A percentile compares a stretch with the other conserved stretches of the same genome.
Conservation (phyloP, 64 coral and sea anemone species). For the Hydrozoanthus tunicans region DNA sequence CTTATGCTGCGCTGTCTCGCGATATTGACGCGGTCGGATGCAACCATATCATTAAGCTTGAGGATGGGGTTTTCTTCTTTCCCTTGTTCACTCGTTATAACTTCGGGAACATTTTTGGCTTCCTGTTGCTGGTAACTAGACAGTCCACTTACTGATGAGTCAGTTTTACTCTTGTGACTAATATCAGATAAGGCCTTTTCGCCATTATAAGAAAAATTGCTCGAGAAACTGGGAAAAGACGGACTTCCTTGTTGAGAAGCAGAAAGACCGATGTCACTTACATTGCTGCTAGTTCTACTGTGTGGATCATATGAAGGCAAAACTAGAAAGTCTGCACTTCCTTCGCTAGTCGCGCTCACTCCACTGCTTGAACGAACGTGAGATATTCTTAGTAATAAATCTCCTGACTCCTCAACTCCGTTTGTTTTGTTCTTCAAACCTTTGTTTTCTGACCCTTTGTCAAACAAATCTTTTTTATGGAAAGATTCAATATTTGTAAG, state of each 20-base stretch:
- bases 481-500: background rate
- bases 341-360: constrained; percentile 2
- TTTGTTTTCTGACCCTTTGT: background rate
- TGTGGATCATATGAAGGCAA: constrained; percentile 5
- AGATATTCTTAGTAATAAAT: background rate
- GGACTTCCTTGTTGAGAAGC: constrained; percentile 22
- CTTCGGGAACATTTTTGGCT: background rate
- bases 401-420: background rate
- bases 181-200: constrained; percentile 4
- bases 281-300: constrained; percentile 24
- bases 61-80: background rate
- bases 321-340: constrained; percentile 11
- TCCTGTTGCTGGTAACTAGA: background rate
- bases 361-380: constrained; percentile 5
- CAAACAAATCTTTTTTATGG: background rate
- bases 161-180: constrained; percentile 7
- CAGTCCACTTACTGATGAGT: background rate
- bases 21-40: background rate
- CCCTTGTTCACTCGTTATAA: constrained; percentile 27
- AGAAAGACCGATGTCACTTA: constrained; percentile 5
- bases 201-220: constrained; percentile 9
- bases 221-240: constrained; percentile 8
- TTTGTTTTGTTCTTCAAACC: background rate
- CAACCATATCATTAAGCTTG: background rate
- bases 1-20: constrained; percentile 69